These are phyloP conservation scores for Epinotia bilunana DNA, from an alignment of 2,888 invertebrate genomes.

Conservation along the genomic window DNA sequence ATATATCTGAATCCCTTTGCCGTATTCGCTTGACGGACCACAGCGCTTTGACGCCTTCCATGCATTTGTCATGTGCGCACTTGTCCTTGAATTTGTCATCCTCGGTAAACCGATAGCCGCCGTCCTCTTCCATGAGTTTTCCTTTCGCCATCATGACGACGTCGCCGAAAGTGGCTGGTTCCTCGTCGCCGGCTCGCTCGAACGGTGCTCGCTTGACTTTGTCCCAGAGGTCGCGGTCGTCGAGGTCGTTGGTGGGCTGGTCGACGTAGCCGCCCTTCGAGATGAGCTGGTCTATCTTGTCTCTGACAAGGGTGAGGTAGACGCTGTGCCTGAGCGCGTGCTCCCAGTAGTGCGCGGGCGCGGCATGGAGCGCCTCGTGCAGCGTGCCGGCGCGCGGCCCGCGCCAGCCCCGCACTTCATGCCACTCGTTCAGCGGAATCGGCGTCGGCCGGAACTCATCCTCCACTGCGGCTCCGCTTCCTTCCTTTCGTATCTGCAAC, in stretches of 20 bases:
- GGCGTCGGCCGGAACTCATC: slow-evolving; percentile 75
- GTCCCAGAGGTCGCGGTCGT: slow-evolving; percentile 79
- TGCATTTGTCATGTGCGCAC: slow-evolving; percentile 76
- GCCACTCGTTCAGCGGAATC: slow-evolving; percentile 74
- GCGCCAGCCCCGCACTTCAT: slow-evolving; percentile 57
- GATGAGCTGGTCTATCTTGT: slow-evolving; percentile 81
- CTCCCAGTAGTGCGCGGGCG: slow-evolving; percentile 85
- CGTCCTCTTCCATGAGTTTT: slow-evolving; percentile 82
- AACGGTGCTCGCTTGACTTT: slow-evolving; percentile 79
- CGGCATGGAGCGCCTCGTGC: slow-evolving; percentile 61
- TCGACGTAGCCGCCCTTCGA: slow-evolving; percentile 67
- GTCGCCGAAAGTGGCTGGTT: slow-evolving; percentile 85
- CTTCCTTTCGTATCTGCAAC: slow-evolving; percentile 68
- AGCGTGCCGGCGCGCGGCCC: slow-evolving; percentile 59
- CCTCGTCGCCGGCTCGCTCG: slow-evolving; percentile 68
- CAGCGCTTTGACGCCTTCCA: slow-evolving; percentile 83
- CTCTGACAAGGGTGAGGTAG: slow-evolving; percentile 85
- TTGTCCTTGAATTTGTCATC: slow-evolving; percentile 66
- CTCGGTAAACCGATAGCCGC: slow-evolving; percentile 84
- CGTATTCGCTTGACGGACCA: slow-evolving; percentile 89
- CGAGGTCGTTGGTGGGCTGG: slow-evolving; percentile 63
- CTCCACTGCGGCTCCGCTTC: slow-evolving; percentile 59
- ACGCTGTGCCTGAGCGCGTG: slow-evolving; percentile 87
- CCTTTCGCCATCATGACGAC: slow-evolving; percentile 87
- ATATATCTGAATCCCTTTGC: slow-evolving; percentile 83